Evolutionary conservation across 2,113 vertebrate genomes (phyloP), one percentile per base, ranked within the genome.

Genomic region (Dipodomys spectabilis): DNA sequence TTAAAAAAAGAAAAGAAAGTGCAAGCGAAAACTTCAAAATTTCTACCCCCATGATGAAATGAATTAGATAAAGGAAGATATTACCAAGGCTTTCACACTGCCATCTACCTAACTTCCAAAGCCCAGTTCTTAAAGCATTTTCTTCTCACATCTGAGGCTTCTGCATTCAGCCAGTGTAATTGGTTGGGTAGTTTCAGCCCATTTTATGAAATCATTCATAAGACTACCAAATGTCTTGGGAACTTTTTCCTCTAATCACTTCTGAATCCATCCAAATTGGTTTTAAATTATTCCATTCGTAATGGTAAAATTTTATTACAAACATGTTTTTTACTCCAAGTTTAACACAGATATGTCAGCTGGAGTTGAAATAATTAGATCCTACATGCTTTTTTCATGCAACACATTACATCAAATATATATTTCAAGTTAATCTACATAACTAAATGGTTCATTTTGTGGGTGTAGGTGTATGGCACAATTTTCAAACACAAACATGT

Each of bases 301-400:
- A 94, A 95, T 96, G 97, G 96, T 96, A 96, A 96, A 95, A 96
- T 97, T 96, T 97, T 97, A 97, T 97, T 96, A 95, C 93, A 94
- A 96, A 97, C 95, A 97, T 90, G 87, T 95, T 97, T 96, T 97
- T 96, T 71, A 92, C 92, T 94, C 72, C 68, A 95, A 95, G 95
- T 97, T 95, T 95, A 96, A 96, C 87, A 96, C 60, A 93, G 95
- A 95, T 95, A 95, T 94, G 88, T 94, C 96, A 94, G 95, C 92
- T 85, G 95, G 92, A 95, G 93, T 85, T 71, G 83, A 96, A 97
- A 97, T 97, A 96, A 96, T 97, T 96, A 96, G 96, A 96, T 95
- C 75, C 72, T 95, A 96, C 92, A 44, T 94, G 95, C 73, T 91
- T 97, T 96, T 57, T 94, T 95, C 95, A 92, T 85, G 85, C 32